phyloP scores from a whole-genome alignment of 2,113 vertebrate species.

The Brevimyrus niger region DNA sequence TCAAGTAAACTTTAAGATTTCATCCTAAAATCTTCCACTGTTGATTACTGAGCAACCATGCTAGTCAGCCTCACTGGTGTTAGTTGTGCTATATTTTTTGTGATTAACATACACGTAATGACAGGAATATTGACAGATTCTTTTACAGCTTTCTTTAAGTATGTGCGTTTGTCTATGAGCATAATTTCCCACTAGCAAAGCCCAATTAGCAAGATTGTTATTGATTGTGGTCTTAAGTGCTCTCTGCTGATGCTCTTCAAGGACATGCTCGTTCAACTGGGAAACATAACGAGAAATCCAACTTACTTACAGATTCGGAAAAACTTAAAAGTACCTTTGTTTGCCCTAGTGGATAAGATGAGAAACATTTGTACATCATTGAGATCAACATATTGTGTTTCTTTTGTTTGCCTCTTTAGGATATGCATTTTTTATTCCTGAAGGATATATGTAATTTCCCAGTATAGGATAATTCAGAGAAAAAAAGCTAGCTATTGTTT shows the following conservation, averaged over 20 bases:
- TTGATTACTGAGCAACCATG: background rate
- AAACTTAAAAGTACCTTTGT: conserved; percentile 37
- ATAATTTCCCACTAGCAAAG: conserved; percentile 55
- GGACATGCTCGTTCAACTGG: conserved; percentile 47
- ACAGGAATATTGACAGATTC: conserved; percentile 17
- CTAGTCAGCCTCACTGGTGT: background rate
- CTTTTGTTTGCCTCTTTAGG: too few relatives aligned
- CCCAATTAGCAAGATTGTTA: conserved; percentile 66
- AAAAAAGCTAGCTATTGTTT: background rate
- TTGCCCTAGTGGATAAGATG: background rate
- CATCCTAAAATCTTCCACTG: background rate
- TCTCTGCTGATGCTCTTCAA: conserved; percentile 46
- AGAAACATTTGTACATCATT: background rate
- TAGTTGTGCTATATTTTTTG: background rate
- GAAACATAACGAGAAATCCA: conserved; percentile 50
- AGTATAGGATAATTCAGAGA: background rate
- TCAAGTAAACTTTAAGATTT: background rate
- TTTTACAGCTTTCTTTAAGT: conserved; percentile 38
- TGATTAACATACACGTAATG: conserved; percentile 15
- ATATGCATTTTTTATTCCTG: background rate
- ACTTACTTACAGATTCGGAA: conserved; percentile 27
- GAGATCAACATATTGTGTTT: background rate
- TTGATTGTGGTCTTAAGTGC: conserved; percentile 58
- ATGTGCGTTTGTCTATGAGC: conserved; percentile 48
- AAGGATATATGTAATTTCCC: background rate